Percentiles rank a stretch among this genome's conserved stretches.
Evolutionary conservation across 2,888 invertebrate genomes (phyloP).

Genomic region (Calameuta pallipes): DNA sequence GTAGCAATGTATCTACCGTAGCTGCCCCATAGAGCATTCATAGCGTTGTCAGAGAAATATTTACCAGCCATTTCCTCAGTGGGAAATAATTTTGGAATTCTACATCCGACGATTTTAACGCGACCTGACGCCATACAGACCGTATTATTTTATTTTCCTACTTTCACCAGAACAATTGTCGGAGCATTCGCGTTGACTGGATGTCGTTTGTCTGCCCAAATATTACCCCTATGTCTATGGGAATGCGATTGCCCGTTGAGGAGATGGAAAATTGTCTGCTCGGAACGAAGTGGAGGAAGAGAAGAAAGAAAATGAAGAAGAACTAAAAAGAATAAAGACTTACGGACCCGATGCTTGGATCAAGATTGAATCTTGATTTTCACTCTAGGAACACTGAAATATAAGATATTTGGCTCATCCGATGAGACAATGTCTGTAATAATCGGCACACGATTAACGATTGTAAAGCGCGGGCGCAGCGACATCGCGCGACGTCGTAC

Average conservation of each 20-base stretch:
- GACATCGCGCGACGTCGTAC: constrained; percentile 15
- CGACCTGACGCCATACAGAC: background rate
- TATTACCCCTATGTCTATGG: background rate
- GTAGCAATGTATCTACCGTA: background rate
- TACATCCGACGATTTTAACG: background rate
- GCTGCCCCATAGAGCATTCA: background rate
- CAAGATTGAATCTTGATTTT: background rate
- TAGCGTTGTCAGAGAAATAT: background rate
- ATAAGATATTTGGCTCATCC: background rate
- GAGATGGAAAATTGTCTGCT: background rate
- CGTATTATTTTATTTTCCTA: background rate
- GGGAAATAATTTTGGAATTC: background rate
- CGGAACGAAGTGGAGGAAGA: background rate
- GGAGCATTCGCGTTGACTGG: background rate
- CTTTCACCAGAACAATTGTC: background rate
- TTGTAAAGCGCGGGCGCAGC: constrained; percentile 20
- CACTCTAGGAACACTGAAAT: background rate
- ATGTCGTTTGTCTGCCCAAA: background rate
- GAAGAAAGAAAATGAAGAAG: background rate
- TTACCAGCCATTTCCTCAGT: background rate
- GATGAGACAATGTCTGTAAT: background rate
- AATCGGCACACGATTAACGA: background rate
- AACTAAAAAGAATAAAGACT: constrained; percentile 12
- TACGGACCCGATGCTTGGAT: background rate
- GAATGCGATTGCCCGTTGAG: background rate